These are phyloP conservation scores for Thalassoma bifasciatum DNA, from an alignment of 2,113 vertebrate species.

Conservation along the genomic window DNA sequence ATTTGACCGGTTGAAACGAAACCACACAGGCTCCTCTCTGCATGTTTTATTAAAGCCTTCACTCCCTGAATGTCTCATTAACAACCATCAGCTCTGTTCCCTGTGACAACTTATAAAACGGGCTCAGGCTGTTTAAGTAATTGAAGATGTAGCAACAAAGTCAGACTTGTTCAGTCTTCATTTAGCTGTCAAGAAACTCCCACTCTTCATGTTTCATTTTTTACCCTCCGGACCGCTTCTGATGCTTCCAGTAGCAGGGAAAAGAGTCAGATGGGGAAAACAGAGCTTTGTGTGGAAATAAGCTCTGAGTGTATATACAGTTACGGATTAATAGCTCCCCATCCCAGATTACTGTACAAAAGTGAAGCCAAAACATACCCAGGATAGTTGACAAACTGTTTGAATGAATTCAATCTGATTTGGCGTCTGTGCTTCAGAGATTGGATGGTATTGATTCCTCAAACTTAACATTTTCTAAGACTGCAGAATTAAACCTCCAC, in stretches of 20 bases:
- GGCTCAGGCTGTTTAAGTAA: slow-evolving; percentile 16
- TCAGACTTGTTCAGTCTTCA: not conserved
- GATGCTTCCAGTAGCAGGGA: slow-evolving; percentile 6
- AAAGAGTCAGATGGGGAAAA: slow-evolving; percentile 18
- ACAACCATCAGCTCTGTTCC: slow-evolving; percentile 20
- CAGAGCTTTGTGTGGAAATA: not conserved
- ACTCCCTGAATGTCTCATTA: slow-evolving; percentile 46
- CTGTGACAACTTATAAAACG: slow-evolving; percentile 8
- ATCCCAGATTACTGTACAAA: too few species aligned
- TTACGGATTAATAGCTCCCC: too few species aligned
- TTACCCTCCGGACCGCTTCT: slow-evolving; percentile 15
- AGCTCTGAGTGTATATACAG: not conserved
- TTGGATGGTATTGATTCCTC: too few species aligned
- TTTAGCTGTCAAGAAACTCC: slow-evolving; percentile 13
- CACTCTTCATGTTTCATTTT: slow-evolving; percentile 13
- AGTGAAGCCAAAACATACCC: too few species aligned
- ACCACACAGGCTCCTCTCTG: slow-evolving; percentile 1
- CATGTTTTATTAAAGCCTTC: slow-evolving; percentile 23
- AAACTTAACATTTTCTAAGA: too few species aligned
- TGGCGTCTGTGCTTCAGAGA: too few species aligned
- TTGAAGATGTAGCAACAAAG: slow-evolving; percentile 13
- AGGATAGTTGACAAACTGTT: too few species aligned
- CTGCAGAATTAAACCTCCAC: too few species aligned
- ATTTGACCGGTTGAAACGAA: not conserved
- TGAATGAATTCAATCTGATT: too few species aligned